These are phyloP conservation scores for Argopecten irradians DNA, from an alignment of 1,140 invertebrate species.

Conservation along the genomic window DNA sequence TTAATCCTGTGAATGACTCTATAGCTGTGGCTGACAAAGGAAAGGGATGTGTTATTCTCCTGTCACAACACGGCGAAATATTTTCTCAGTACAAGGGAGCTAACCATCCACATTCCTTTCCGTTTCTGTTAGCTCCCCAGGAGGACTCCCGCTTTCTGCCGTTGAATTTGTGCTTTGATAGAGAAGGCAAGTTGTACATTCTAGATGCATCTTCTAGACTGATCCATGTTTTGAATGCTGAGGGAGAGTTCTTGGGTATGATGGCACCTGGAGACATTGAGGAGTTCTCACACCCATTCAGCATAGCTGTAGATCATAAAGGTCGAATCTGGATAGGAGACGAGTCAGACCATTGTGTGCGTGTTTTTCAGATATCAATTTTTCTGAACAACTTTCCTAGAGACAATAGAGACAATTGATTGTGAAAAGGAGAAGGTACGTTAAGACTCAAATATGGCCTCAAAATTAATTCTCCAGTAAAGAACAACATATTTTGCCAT, in stretches of 20 bases:
- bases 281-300: neutral
- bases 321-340: neutral
- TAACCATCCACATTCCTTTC: neutral
- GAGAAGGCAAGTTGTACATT: neutral
- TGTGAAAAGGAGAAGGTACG: neutral
- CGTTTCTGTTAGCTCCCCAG: neutral
- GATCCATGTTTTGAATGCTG: neutral
- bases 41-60: neutral
- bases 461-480: too few relatives aligned
- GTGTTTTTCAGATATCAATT: neutral
- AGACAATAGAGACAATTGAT: slow-evolving; percentile 1
- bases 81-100: neutral
- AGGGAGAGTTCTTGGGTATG: neutral
- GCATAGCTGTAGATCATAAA: neutral
- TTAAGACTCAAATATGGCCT: too few relatives aligned
- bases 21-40: neutral
- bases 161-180: neutral
- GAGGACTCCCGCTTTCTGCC: neutral
- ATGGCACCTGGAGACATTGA: neutral
- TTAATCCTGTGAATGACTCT: neutral
- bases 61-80: neutral
- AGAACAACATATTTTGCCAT: too few relatives aligned
- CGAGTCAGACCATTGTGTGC: neutral
- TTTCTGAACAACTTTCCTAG: neutral
- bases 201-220: neutral